Evolutionary conservation across 2,797 vertebrate genomes (phyloP).

Genomic region (Ciconia nigra): DNA sequence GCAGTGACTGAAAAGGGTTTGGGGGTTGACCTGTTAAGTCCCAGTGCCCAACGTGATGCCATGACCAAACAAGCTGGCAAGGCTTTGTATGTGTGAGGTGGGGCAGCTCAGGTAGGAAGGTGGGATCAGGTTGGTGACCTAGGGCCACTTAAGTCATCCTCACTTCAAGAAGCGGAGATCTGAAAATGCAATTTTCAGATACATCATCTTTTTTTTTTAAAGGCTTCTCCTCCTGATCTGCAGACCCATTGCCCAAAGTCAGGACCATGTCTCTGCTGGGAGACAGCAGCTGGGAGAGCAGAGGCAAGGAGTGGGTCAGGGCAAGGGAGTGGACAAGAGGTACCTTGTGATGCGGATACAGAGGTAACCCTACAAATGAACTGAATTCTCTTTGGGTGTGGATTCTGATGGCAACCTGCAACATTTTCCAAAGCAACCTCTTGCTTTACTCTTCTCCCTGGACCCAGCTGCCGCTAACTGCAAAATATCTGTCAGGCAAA

Average conservation of each 20-base stretch:
- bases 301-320: neutral
- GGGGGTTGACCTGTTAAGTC: neutral
- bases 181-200: neutral
- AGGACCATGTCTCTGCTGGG: neutral
- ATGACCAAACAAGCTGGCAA: neutral
- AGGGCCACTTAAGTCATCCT: neutral
- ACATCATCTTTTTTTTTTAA: rapidly evolving
- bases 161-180: neutral
- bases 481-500: neutral
- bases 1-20: neutral
- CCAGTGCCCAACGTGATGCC: neutral
- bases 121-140: neutral
- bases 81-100: neutral
- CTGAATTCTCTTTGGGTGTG: neutral
- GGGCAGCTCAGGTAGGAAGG: neutral
- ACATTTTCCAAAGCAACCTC: neutral
- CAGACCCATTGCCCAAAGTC: neutral
- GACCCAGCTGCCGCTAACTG: neutral
- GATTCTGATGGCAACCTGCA: neutral
- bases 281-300: neutral
- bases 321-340: neutral
- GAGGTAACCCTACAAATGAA: neutral
- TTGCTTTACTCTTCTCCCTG: neutral
- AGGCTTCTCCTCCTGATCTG: neutral
- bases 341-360: neutral